Evolutionary conservation across 2,797 vertebrate genomes (phyloP), one percentile per base, ranked within the genome.

Genomic region (Eremophila alpestris): DNA sequence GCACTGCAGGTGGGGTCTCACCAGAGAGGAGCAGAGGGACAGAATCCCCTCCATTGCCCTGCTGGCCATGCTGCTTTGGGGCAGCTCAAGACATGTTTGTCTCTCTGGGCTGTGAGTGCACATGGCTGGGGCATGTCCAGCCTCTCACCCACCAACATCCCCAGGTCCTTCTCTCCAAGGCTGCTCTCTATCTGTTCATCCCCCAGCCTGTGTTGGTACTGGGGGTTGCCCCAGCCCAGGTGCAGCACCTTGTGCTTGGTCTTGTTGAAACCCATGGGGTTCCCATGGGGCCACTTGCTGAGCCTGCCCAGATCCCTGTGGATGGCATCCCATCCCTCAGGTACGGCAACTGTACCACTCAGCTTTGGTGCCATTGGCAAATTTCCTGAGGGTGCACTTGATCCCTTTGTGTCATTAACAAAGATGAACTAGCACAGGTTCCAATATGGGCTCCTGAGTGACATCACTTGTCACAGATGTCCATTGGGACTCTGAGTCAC

Each of bases 201-300:
- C 20, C 7, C 8, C 45, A 80, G 52, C 16, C 68, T 46, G 20
- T 40, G 11, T 0, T 40, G 38, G 2, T 26, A 17, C 11, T 23
- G 7, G 14, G 8, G 20, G 3, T 7, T 64, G 23, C 1, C 27
- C 36, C 11, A 6, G 0, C 4, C 38, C 45, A 21, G 29, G 11
- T 6, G 10, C n/a, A 65, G n/a, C 5, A 46, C 38, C 24, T 40
- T 30, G 24, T 5, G 9, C 40, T 16, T 45, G n/a, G 38, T 58
- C 76, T 40, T 40, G 16, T 41, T 67, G 4, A 74, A 46, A 10
- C 6, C 5, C 38, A 6, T 24, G 29, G 14, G 4, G 3, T 34
- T 59, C 38, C 38, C 29, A 15, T 2, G 24, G 16, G 12, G 8
- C 17, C 12, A 7, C 6, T 59, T 54, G 14, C 34, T 34, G 54